Percentiles rank a stretch among this genome's conserved stretches.
Evolutionary conservation across 1,140 invertebrate species (phyloP).

Genomic region (Orchesella cincta): DNA sequence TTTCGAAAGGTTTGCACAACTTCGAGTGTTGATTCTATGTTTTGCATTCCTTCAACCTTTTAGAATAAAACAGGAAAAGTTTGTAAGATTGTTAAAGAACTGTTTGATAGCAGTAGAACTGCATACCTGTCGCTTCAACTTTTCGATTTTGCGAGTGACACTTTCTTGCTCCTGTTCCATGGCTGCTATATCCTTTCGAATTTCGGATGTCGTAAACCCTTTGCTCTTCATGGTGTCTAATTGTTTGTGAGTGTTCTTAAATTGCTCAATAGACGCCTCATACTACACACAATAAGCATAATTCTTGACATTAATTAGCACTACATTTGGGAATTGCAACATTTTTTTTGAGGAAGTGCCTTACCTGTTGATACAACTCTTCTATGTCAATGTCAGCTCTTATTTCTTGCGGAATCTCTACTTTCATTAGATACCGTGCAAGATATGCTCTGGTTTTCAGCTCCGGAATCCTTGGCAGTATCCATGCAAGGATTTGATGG

Average conservation of each 20-base stretch:
- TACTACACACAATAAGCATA: constrained; percentile 62
- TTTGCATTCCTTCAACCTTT: constrained; percentile 60
- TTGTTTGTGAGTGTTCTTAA: constrained; percentile 77
- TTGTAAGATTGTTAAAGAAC: background rate
- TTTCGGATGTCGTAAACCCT: constrained; percentile 64
- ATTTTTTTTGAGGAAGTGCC: too few species aligned
- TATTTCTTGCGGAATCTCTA: constrained; percentile 80
- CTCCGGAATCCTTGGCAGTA: constrained; percentile 70
- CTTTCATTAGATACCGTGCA: constrained; percentile 71
- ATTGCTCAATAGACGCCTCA: constrained; percentile 75
- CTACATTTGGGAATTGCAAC: background rate
- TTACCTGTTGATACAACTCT: constrained; percentile 68
- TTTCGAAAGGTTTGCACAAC: constrained; percentile 68
- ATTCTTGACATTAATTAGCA: too few species aligned
- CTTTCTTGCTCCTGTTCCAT: constrained; percentile 86
- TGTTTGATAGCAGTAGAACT: background rate
- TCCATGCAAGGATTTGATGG: constrained; percentile 77
- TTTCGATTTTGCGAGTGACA: constrained; percentile 69
- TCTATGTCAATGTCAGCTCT: constrained; percentile 74
- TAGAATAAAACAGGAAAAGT: constrained; percentile 15
- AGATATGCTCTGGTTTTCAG: constrained; percentile 80
- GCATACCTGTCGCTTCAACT: constrained; percentile 65
- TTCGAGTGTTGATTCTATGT: constrained; percentile 64
- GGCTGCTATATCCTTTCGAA: constrained; percentile 74
- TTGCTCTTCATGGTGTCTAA: constrained; percentile 67